These are phyloP conservation scores for Thaleichthys pacificus DNA, from an alignment of 2,797 vertebrate genomes.

Conservation along the genomic window DNA sequence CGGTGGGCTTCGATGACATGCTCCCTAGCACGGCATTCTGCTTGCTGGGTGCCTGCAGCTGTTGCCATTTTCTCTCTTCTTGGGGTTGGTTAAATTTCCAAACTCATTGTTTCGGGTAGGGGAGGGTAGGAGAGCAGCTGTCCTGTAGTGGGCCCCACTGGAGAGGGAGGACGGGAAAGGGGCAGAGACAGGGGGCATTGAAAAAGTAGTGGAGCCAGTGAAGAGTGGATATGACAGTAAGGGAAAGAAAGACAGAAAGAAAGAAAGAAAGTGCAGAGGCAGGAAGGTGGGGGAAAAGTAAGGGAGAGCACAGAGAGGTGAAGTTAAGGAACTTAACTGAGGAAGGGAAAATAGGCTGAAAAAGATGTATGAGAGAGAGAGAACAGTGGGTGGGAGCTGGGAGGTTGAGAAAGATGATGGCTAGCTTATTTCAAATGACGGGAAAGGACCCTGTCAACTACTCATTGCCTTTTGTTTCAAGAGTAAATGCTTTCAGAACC, in stretches of 20 bases:
- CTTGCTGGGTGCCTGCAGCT: constrained; percentile 71
- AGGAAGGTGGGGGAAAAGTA: neutral
- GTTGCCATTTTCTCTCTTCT: constrained; percentile 58
- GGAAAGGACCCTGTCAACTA: neutral
- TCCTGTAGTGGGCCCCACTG: constrained; percentile 19
- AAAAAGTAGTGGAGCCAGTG: constrained; percentile 13
- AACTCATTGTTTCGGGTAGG: constrained; percentile 60
- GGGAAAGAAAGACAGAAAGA: constrained; percentile 9
- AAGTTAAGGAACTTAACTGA: no score
- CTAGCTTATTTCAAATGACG: neutral
- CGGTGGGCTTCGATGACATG: constrained; percentile 65
- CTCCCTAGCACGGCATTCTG: constrained; percentile 65
- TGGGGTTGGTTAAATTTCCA: constrained; percentile 48
- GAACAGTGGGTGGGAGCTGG: neutral
- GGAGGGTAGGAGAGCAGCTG: constrained; percentile 62
- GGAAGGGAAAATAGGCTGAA: neutral
- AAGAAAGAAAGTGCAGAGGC: neutral
- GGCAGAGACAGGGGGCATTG: constrained; percentile 17
- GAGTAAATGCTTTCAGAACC: constrained; percentile 9
- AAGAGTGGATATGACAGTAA: constrained; percentile 15
- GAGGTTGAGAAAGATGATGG: neutral
- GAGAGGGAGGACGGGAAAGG: neutral
- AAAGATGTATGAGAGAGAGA: neutral
- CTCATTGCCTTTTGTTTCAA: constrained; percentile 12
- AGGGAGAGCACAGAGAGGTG: neutral